Evolutionary conservation across 2,113 vertebrate genomes (phyloP), one percentile per base, ranked within the genome.

Genomic region (Chamaea fasciata): DNA sequence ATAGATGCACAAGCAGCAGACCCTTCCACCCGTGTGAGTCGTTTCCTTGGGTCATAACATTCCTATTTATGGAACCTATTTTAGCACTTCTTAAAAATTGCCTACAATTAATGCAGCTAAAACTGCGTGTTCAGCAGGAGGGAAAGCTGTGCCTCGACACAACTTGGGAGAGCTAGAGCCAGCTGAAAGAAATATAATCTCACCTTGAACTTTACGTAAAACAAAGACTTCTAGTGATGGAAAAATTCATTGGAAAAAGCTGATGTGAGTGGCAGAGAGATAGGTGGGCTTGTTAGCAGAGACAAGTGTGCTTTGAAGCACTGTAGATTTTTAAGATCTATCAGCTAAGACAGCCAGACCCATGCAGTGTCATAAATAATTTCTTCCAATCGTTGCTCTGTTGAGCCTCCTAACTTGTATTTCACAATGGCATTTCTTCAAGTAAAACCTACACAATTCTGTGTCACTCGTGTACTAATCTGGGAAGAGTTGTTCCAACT

Each of bases 51-150:
- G 89, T 92, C 76, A 50, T 83, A 87, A 70, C 14, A 1, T 70
- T 84, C 41, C 87, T 91, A 92, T 87, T 95, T 95, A 87, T 87
- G 69, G 84, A 84, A 78, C 16, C 24, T 60, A n/a, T 68, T 90
- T 94, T 73, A 89, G 57, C 15, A 84, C 53, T 89, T 62, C 44
- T 76, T 79, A 4, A 75, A 67, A 82, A 94, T 62, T 82, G 78
- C 41, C 74, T 85, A 23, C 75, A 87, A 78, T 91, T 93, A 85
- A 90, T 56, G 67, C 26, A 53, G 41, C 50, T 69, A 69, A 90
- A 96, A 88, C 41, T 78, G 82, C 7, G 0, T 39, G 31, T 68
- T 94, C 90, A 94, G 92, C 70, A 68, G 31, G 30, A 96, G 46
- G 33, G 52, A 83, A 87, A 87, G 60, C 35, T 1, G 0, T 87